Evolutionary conservation across 2,113 vertebrate species (phyloP).

Genomic region (Myiopsitta monachus): DNA sequence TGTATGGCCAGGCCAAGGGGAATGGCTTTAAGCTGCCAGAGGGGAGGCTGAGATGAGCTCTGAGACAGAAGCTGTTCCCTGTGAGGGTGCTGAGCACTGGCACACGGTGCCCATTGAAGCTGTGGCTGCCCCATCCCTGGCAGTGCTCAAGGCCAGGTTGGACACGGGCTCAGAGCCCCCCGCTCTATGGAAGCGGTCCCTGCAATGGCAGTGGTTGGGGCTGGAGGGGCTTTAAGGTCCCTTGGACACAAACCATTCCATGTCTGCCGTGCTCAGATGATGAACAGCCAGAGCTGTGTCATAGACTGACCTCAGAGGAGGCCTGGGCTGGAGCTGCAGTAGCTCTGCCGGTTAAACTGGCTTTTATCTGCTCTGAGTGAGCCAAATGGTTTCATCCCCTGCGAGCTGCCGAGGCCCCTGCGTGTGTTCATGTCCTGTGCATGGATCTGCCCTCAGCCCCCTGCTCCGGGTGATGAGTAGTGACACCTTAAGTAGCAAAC

Average conservation of each 20-base stretch:
- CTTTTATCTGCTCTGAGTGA: background rate
- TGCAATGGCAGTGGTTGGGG: background rate
- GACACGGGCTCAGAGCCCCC: fast-evolving
- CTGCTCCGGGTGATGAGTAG: background rate
- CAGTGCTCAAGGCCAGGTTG: no score
- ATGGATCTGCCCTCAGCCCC: fast-evolving
- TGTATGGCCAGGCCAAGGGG: no score
- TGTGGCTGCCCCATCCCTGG: no score
- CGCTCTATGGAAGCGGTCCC: no score
- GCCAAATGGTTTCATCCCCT: background rate
- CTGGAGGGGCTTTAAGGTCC: background rate
- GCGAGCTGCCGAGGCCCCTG: fast-evolving
- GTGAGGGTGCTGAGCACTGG: no score
- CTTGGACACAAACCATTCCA: background rate
- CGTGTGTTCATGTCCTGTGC: background rate
- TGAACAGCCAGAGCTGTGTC: fast-evolving
- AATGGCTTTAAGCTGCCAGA: no score
- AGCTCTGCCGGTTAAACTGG: background rate
- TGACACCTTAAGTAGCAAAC: background rate
- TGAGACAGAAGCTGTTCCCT: no score
- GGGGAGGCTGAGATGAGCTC: no score
- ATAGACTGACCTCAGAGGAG: fast-evolving
- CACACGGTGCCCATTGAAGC: no score
- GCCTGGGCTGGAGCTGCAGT: fast-evolving
- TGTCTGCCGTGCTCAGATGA: fast-evolving